Base-by-base conservation (phyloP, 2,113 vertebrate species). In the Axis porcinus region DNA sequence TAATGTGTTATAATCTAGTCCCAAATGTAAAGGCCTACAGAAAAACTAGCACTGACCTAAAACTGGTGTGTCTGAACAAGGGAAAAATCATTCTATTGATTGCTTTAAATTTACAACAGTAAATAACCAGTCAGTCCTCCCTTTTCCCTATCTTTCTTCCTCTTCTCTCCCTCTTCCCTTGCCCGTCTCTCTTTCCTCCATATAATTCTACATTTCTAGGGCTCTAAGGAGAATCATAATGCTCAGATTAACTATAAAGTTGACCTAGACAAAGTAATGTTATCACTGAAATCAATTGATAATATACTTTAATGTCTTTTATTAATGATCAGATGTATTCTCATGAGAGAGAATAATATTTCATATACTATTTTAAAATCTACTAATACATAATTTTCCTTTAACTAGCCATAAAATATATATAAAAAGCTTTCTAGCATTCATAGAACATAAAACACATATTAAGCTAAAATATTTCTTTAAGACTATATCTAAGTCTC, bases 351-450 rank as follows among this genome's bases (percentile, higher is more conserved):
- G n/a, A 78, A 84, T 9, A 58, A 23, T 76, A 57, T 36, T 33
- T 74, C 36, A 97, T 89, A 89, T 76, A 28, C 64, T 76, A 81
- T 89, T 70, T 95, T 87, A n/a, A 95, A 91, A 83, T 95, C 89
- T 91, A 86, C 50, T 55, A 91, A 97, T 90, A 67, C 58, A 33
- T 88, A 40, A 45, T 5, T 76, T 30, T 83, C 21, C 93, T 84
- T 89, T 84, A 92, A 55, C 50, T 55, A 83, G 16, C 50, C 50
- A 85, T 64, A 81, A 95, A 36, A 94, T 76, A 62, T 76, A 52
- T 57, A 82, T 57, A 76, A 23, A 43, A 90, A 57, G 47, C 33
- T 19, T 94, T 91, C 54, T 40, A 93, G 92, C 36, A 92, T 96
- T 98, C 74, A 33, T 45, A 95, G 91, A 91, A 57, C 43, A 58